Percentiles rank a stretch among this genome's conserved stretches.
These are phyloP conservation scores for Macrobrachium rosenbergii DNA, from an alignment of 1,140 invertebrate genomes.

Conservation along the genomic window DNA sequence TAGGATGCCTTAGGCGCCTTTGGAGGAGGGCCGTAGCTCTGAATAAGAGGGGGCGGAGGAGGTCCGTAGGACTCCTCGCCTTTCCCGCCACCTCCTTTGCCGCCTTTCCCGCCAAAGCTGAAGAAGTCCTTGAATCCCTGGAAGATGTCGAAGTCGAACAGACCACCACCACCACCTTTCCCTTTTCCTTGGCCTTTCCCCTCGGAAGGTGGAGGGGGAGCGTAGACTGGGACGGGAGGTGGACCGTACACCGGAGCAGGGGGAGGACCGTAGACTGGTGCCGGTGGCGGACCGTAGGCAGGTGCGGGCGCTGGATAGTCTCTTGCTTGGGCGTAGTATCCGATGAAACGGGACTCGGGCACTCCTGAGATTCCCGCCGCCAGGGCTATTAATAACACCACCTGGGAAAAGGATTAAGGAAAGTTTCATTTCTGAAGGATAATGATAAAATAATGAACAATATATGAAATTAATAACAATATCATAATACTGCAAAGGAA, in stretches of 20 bases:
- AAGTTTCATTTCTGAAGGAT: too few species aligned
- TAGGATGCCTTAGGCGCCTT: background rate
- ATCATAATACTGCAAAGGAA: too few species aligned
- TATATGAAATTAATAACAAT: too few species aligned
- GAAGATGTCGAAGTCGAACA: slow-evolving; percentile 15
- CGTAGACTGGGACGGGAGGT: background rate
- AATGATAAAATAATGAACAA: too few species aligned
- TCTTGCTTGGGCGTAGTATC: too few species aligned
- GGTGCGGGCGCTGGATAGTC: too few species aligned
- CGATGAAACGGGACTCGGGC: too few species aligned
- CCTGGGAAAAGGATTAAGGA: too few species aligned
- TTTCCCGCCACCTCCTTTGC: background rate
- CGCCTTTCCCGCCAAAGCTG: slow-evolving; percentile 38
- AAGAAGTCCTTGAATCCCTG: slow-evolving; percentile 12
- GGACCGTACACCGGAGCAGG: background rate
- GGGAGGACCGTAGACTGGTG: too few species aligned
- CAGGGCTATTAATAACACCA: too few species aligned
- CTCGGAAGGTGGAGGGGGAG: background rate
- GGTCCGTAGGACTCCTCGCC: background rate
- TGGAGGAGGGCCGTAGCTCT: background rate
- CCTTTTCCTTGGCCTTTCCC: background rate
- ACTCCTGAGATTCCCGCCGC: too few species aligned
- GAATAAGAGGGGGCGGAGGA: background rate
- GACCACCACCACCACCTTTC: background rate
- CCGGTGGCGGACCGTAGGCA: too few species aligned